Base-by-base conservation (phyloP, 2,113 vertebrate species). In the Silurus meridionalis region DNA sequence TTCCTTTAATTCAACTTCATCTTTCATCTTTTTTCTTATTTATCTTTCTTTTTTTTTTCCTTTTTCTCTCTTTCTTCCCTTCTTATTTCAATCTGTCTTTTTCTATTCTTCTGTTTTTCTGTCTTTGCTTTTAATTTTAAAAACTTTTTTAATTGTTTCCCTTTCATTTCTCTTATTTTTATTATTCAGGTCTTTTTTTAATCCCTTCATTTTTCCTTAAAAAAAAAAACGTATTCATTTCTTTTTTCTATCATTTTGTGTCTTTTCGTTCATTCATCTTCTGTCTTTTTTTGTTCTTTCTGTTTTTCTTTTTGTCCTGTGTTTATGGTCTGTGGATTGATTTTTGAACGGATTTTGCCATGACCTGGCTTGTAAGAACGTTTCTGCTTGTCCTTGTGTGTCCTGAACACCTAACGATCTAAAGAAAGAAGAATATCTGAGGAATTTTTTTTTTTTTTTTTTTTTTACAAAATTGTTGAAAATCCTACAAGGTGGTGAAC, bases 371-470 rank as follows among this genome's bases (percentile, higher is more conserved):
- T 92, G 89, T 80, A 37, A 88, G 87, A 87, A 67, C 84, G 86
- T 89, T 90, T 90, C 57, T 87, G 85, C 87, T 78, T 87, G 88
- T 74, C 90, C 19, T 78, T 80, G 50, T 81, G 78, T 81, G 52
- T 80, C 72, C 53, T 83, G 66, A 72, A 71, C 52, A 37, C 37
- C 37, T 37, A 37, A 37, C 37, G 2, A 37, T 37, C 75, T 67
- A 67, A 74, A 69, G 15, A 82, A 57, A 69, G n/a, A 25, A 60
- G 19, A 81, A 61, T 82, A 63, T 81, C 69, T 84, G 58, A 61
- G 46, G 55, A 52, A 37, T 37, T 37, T 37, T 37, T 37, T 37
- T 2, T 2, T 37, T 37, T 37, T 2, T 2, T 37, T 69, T 53
- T 61, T 67, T 67, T 52, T 71, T 1, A 15, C 11, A 8, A 72